phyloP scores from a whole-genome alignment of 2,113 vertebrate genomes.

The Potamarius usumacintae region DNA sequence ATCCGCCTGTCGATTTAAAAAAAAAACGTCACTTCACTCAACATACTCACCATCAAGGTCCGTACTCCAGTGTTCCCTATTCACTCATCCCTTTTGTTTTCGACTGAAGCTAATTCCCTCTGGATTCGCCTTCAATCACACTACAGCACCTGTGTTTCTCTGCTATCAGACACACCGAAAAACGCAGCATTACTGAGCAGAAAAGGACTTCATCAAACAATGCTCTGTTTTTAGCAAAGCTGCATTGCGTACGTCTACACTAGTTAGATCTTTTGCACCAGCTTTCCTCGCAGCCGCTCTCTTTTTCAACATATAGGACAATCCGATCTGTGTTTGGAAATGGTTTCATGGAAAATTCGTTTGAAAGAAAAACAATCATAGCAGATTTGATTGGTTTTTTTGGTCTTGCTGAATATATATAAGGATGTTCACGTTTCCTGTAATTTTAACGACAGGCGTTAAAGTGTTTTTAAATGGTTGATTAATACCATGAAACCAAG shows the following conservation, averaged over 20 bases:
- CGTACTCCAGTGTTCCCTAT: not conserved
- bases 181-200: too few relatives aligned
- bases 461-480: not conserved
- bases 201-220: not conserved
- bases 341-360: not conserved
- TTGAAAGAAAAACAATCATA: too few relatives aligned
- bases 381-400: too few relatives aligned
- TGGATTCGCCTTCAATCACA: not conserved
- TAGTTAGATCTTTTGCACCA: not conserved
- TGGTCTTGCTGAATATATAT: too few relatives aligned
- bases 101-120: not conserved
- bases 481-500: not conserved
- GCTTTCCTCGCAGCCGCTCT: not conserved
- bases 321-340: not conserved
- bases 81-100: not conserved
- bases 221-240: not conserved
- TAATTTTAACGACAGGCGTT: too few relatives aligned
- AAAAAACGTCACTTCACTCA: not conserved
- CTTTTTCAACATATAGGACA: not conserved
- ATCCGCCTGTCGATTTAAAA: constrained; percentile 75
- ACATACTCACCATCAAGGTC: not conserved
- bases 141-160: not conserved
- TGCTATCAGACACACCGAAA: not conserved
- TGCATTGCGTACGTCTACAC: not conserved
- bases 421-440: too few relatives aligned